Base-by-base conservation (phyloP, 2,797 vertebrate species). In the Brachymystax lenok region DNA sequence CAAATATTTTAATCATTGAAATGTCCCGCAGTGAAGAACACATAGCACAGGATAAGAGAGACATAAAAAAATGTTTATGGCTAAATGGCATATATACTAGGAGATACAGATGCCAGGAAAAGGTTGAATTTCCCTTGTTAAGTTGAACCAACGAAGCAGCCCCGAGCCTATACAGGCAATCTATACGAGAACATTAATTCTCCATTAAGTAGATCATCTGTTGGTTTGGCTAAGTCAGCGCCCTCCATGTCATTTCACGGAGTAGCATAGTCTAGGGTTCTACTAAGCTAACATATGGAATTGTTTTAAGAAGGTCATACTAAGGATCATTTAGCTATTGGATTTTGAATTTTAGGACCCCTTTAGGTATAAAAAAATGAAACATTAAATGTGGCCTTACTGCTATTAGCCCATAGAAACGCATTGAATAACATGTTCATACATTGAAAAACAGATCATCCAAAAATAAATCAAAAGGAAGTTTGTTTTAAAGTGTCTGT, bases 191-290 rank as follows among this genome's bases (percentile, higher is more conserved):
- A 79, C 56, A 63, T 24, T 68, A 13, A 17, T 77, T 71, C 76
- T 69, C 72, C 80, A 84, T 84, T 81, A 84, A 33, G 78, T 76
- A 74, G 73, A 64, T 84, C 81, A 85, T 82, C 80, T 77, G 79
- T 56, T 69, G 69, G 73, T 77, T 83, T 86, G 79, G 80, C 74
- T 74, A 77, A 74, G 81, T 81, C 77, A 73, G 73, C 68, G 46
- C 73, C 72, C 73, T 79, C 73, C n/a, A 63, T 79, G 78, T 75
- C 79, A 75, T 75, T 46, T 33, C 35, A 66, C 30, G 74, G 80
- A 83, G 35, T 71, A n/a, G 30, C 71, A 40, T 40, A 40, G 40
- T 40, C 40, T 40, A 2, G 35, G 6, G 6, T 10, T 10, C 35
- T 40, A 40, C 35, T 40, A 40, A 40, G 35, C 35, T 40, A 40